Base-by-base conservation (phyloP, 2,888 invertebrate genomes). In the Toxonevra muliebris region DNA sequence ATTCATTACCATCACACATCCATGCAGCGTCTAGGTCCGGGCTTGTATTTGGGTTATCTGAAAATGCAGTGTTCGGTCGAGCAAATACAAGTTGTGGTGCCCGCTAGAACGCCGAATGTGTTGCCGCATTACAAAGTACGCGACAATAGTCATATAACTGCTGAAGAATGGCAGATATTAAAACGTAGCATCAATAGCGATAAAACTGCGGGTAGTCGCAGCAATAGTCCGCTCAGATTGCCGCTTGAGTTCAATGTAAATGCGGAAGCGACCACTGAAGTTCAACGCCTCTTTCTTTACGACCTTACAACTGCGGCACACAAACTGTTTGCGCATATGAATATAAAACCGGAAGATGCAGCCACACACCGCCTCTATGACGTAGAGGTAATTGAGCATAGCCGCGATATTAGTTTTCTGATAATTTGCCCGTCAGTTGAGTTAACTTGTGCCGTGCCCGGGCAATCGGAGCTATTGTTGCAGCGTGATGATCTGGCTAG, bases 51-150 rank as follows among this genome's bases (percentile, higher is more conserved):
- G 74, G 96, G 97, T 50, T 99, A 98, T 86, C 87, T 99, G 72
- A 98, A 98, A 85, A 92, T 98, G 88, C 95, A 96, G 82, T 96
- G 96, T 75, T 97, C 97, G 1, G 95, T 98, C 66, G 98, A 98
- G 84, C 91, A 95, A 69, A 94, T 98, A 57, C 92, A 96, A 78
- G 92, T 98, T 11, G 92, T 98, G 57, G 97, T 97, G 30, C 95
- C 97, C 0, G 90, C 93, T 64, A 93, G 94, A 79, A 91, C 94
- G 1, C 98, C 98, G 5, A 98, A 97, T 84, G 94, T 97, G 75
- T 89, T 98, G 74, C 98, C 98, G 0, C 95, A 97, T 83, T 93
- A 93, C 72, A 94, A 95, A 84, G 91, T 98, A 48, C 87, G 98
- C 70, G 95, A 96, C 75, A 98, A 98, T 86, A 94, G 97, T 1